Conservation (phyloP, 2,797 vertebrate species). For the Scleropages formosus region DNA sequence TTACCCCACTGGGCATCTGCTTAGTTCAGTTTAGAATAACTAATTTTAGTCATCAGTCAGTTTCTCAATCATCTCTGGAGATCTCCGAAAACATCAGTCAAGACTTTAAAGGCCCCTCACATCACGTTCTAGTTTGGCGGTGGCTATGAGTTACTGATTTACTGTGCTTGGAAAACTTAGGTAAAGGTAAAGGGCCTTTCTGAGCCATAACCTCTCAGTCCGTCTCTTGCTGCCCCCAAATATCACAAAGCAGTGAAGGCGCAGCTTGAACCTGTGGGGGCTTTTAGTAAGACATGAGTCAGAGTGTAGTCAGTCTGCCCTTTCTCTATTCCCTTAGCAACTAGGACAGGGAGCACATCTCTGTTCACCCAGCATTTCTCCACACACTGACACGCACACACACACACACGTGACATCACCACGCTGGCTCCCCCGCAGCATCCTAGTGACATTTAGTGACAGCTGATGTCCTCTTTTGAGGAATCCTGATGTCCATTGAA, state of each 20-base stretch:
- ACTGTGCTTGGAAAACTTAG: neutral
- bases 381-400: no score
- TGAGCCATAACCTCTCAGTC: neutral
- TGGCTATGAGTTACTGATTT: neutral
- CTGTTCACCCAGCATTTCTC: neutral
- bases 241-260: neutral
- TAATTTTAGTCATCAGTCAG: no score
- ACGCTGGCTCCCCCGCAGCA: neutral
- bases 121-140: no score
- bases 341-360: conserved; percentile 1
- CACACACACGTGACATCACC: neutral
- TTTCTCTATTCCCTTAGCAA: conserved; percentile 32
- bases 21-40: no score
- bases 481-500: neutral
- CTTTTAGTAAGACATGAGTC: conserved; percentile 28
- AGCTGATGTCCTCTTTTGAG: neutral
- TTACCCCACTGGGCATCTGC: no score
- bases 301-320: conserved; percentile 27
- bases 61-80: no score
- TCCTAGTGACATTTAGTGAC: neutral
- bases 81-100: no score
- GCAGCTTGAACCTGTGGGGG: conserved; percentile 9
- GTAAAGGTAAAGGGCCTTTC: neutral
- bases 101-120: no score
- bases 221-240: neutral